Percentiles rank a stretch among this genome's conserved stretches.
Evolutionary conservation across 1,140 invertebrate species (phyloP).

Genomic region (Pseudomyrmex gracilis): DNA sequence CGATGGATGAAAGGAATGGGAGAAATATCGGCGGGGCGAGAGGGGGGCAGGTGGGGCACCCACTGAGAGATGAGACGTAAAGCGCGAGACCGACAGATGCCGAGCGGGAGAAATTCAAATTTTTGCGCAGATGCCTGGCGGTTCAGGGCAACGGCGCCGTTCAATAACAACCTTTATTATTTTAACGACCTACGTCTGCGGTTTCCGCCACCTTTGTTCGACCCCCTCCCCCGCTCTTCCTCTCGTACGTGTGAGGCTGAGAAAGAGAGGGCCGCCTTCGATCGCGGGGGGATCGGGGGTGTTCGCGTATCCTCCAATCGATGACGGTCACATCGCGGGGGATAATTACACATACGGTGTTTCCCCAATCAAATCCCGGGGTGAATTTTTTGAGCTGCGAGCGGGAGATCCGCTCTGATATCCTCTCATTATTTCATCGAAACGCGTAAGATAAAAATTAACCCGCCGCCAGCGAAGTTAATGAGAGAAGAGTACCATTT

Average conservation of each 20-base stretch:
- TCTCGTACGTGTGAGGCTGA: conserved; percentile 27
- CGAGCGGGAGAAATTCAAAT: conserved; percentile 78
- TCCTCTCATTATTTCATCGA: conserved; percentile 39
- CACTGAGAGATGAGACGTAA: conserved; percentile 41
- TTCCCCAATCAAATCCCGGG: conserved; percentile 47
- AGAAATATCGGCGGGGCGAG: not conserved
- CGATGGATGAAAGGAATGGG: conserved; percentile 35
- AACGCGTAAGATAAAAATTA: conserved; percentile 55
- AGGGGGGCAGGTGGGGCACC: not conserved
- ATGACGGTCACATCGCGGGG: conserved; percentile 31
- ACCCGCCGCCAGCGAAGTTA: conserved; percentile 34
- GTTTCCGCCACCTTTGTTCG: conserved; percentile 66
- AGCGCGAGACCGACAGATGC: conserved; percentile 75
- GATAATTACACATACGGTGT: conserved; percentile 51
- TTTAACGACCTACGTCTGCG: conserved; percentile 77
- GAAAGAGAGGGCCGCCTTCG: conserved; percentile 30
- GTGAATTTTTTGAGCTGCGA: conserved; percentile 46
- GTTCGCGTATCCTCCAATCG: conserved; percentile 36
- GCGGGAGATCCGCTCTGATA: not conserved
- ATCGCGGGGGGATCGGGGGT: conserved; percentile 4
- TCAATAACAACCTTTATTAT: conserved; percentile 83
- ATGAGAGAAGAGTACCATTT: conserved; percentile 14
- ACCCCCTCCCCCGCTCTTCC: not conserved
- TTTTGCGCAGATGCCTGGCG: conserved; percentile 75
- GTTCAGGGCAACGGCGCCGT: conserved; percentile 71